Base-by-base conservation (phyloP, 1,140 invertebrate species). In the Drosophila setifemur region DNA sequence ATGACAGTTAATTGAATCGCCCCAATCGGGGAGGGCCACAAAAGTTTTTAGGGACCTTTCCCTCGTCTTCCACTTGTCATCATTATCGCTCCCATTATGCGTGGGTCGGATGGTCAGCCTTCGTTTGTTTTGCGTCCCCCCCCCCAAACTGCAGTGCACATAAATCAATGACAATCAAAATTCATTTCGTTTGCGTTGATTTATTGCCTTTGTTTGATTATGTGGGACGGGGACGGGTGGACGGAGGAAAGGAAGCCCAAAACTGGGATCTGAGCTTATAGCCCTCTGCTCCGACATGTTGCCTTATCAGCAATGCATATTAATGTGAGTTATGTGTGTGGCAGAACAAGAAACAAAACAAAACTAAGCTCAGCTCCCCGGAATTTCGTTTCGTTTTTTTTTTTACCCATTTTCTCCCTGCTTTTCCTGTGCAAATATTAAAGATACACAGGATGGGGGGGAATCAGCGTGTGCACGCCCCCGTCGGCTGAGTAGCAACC, bases 151-250 rank as follows among this genome's bases (percentile, higher is more conserved):
- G 79, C 70, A 85, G 48, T 69, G 52, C 60, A 75, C 81, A 85
- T 85, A 83, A 85, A 85, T 85, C 81, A 85, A 85, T 85, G 81
- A 85, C 81, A 86, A 85, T 85, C 81, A 85, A 85, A 85, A 85
- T 86, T 85, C 81, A 79, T 85, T 85, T 86, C 81, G 70, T 73
- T 72, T 68, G 61, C 75, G 42, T 73, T 86, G 81, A 85, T 85
- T 85, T 85, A 85, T 85, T 85, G 79, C 79, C 64, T 79, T 79
- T 85, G 79, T 86, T 85, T 86, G 79, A 85, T 85, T 85, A 78
- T 57, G 39, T 47, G 69, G 37, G 48, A 50, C 14, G 11, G 44
- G 23, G 29, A 9, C 6, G 35, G 14, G 7, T 23, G 12, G 8
- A 7, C n/a, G 8, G 0, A 8, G 12, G 14, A 16, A 18, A 18